These are phyloP conservation scores for Nomada ferruginata DNA, from an alignment of 2,888 invertebrate species.

Conservation along the genomic window DNA sequence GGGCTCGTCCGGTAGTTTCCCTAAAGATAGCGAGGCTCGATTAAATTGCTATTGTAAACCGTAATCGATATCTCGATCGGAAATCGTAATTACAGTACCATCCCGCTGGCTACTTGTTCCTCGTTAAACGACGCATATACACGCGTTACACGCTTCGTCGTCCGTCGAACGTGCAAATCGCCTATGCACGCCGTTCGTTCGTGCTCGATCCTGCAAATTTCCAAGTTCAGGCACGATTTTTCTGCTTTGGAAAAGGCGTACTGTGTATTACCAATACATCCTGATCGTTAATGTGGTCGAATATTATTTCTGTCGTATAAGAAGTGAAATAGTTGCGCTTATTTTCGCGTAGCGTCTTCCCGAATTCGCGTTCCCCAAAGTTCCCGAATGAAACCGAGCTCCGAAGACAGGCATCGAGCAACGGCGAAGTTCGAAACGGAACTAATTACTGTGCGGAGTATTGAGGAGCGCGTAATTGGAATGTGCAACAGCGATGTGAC, in stretches of 20 bases:
- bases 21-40: constrained; percentile 49
- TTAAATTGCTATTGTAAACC: constrained; percentile 56
- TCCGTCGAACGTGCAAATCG: constrained; percentile 47
- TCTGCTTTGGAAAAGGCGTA: background rate
- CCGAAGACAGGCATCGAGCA: background rate
- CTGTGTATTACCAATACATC: too few species aligned
- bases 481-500: constrained; percentile 35
- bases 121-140: constrained; percentile 36
- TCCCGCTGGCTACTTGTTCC: constrained; percentile 44
- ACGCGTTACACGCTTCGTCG: constrained; percentile 36
- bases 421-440: constrained; percentile 3
- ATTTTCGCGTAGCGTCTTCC: too few species aligned
- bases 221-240: background rate
- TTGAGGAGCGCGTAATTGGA: constrained; percentile 42
- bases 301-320: too few species aligned
- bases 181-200: background rate
- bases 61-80: constrained; percentile 60
- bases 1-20: constrained; percentile 18
- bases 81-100: constrained; percentile 56
- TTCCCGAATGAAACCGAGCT: background rate
- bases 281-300: too few species aligned
- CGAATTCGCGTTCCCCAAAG: background rate
- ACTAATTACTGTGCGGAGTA: constrained; percentile 38
- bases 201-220: background rate
- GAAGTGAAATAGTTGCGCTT: too few species aligned